Evolutionary conservation across 2,888 invertebrate species (phyloP), one percentile per base, ranked within the genome.

Genomic region (Hoplodrina blanda): DNA sequence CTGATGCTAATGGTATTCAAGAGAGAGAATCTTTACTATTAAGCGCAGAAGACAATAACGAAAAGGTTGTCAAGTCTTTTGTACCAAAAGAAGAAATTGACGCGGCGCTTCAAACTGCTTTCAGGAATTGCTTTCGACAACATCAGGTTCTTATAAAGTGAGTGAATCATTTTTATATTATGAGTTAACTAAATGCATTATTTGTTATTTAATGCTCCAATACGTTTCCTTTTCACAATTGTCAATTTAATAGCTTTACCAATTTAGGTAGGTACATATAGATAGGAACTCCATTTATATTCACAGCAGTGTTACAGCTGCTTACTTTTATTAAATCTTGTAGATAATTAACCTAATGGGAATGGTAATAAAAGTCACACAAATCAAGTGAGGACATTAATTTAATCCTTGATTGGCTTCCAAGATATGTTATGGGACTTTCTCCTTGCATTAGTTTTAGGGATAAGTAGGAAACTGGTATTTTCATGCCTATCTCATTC

Each of bases 91-190:
- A 88, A 80, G 88, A 93, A 85, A 92, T 95, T 71, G 92, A 93
- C 77, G 80, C 76, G 19, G 91, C 91, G 15, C 82, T 95, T 73
- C 89, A 93, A 84, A 87, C 78, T 53, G 87, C 90, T 41, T 82
- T 95, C 55, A 87, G 84, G 72, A 89, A 85, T 77, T 95, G 94
- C 83, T 89, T 95, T 82, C 89, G 85, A n/a, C 96, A 96, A 85
- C 95, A 96, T 80, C 95, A 95, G 82, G 62, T 91, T 59, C 87
- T 95, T 15, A 94, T 95, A 73, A 89, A 89, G 95, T 95, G 82
- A 84, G 90, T 89, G 10, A 57, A 19, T 56, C 3, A 5, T 72
- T 62, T 46, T 3, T 46, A 46, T 37, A 6, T 4, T 17, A 30
- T 6, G 8, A 7, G 33, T 33, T 33, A 33, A 33, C 33, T 57